These are phyloP conservation scores for Lepidochrysops patricia DNA, from an alignment of 2,888 invertebrate genomes.

Conservation along the genomic window DNA sequence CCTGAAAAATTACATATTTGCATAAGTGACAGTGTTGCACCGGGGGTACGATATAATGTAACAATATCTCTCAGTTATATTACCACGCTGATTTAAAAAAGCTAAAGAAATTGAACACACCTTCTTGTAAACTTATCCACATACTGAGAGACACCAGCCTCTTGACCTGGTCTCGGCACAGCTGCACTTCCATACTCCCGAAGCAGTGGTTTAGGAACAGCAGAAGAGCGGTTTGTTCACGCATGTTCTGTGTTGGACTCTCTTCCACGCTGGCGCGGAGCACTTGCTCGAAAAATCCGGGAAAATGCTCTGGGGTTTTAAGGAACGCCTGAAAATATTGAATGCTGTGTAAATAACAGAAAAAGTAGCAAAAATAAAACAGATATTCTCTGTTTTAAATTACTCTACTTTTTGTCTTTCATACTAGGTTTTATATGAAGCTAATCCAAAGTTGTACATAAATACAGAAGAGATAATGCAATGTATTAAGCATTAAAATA, in stretches of 20 bases:
- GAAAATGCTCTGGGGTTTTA: conserved; percentile 83
- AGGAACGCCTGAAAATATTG: conserved; percentile 79
- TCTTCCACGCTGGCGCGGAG: conserved; percentile 82
- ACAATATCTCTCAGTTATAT: neutral
- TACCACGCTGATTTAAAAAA: no score
- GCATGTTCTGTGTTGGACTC: conserved; percentile 51
- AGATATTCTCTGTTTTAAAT: no score
- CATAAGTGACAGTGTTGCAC: no score
- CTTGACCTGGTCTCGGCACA: conserved; percentile 94
- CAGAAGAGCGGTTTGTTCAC: conserved; percentile 90
- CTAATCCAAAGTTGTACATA: no score
- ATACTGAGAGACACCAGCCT: conserved; percentile 92
- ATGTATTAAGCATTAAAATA: no score
- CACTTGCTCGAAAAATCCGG: conserved; percentile 88
- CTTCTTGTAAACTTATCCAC: conserved; percentile 92
- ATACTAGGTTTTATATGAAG: no score
- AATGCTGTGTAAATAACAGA: neutral
- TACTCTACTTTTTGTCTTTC: no score
- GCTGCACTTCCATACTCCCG: conserved; percentile 96
- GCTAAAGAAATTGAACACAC: conserved; percentile 53
- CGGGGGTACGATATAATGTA: conserved; percentile 10
- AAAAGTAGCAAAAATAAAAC: neutral
- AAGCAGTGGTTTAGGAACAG: conserved; percentile 97
- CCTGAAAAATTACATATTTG: no score
- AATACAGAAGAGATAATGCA: no score